These are phyloP conservation scores for Tetramorium alpestre DNA, from an alignment of 1,140 invertebrate genomes.

Conservation along the genomic window DNA sequence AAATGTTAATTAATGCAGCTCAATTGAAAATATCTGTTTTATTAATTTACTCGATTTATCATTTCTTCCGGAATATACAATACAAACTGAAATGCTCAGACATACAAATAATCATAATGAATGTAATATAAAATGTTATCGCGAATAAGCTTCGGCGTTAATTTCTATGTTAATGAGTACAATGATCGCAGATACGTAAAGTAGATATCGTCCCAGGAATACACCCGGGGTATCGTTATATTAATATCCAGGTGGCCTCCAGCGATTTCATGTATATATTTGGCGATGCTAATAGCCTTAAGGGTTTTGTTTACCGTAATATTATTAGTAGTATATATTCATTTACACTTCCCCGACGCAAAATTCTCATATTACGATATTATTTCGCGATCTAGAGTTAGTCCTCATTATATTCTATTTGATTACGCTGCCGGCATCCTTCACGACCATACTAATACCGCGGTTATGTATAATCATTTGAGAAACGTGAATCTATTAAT, in stretches of 20 bases:
- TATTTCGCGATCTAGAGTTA: background rate
- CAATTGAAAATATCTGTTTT: background rate
- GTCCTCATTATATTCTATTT: constrained; percentile 32
- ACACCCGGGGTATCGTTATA: background rate
- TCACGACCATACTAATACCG: constrained; percentile 56
- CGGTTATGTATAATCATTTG: constrained; percentile 56
- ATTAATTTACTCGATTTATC: background rate
- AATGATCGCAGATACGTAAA: constrained; percentile 20
- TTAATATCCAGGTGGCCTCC: constrained; percentile 21
- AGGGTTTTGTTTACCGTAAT: constrained; percentile 5
- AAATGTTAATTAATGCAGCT: background rate
- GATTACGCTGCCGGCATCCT: constrained; percentile 56
- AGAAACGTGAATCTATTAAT: constrained; percentile 70
- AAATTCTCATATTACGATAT: constrained; percentile 25
- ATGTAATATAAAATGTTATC: constrained; percentile 37
- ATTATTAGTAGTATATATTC: constrained; percentile 8
- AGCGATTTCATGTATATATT: constrained; percentile 26
- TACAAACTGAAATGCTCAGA: background rate
- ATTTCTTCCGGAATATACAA: background rate
- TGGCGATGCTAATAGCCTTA: constrained; percentile 27
- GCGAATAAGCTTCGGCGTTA: background rate
- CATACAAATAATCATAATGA: background rate
- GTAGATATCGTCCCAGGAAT: constrained; percentile 19
- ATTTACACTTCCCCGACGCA: background rate
- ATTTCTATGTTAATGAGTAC: constrained; percentile 22